Evolutionary conservation across 1,140 invertebrate species (phyloP), one percentile per base, ranked within the genome.

Genomic region (Drosophila tristis): DNA sequence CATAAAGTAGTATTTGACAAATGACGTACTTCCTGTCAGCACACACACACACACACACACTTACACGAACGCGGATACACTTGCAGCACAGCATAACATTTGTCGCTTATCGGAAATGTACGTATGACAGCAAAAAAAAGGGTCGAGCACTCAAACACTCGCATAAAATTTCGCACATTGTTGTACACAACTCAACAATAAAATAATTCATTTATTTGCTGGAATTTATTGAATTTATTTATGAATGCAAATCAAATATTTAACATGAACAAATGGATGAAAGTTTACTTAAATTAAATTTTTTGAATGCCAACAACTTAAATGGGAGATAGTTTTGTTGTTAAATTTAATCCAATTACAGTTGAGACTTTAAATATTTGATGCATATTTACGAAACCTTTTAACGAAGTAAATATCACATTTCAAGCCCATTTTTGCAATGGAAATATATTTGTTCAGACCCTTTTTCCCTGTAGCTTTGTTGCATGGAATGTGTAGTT

Each of bases 1-100:
- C 68, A 66, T 80, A 81, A 78, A 81, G 64, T 64, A 48, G 51
- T 68, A 57, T 80, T 80, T 85, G 80, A 84, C 76, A 84, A 85
- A 84, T 84, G 80, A 65, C 72, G 48, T 47, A 60, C 55, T 84
- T 84, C 76, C 80, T 72, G 65, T 76, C 61, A 72, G 49, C 55
- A 45, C n/a, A 66, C 23, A 45, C 26, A 64, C 50, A 45, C 25
- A 67, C 23, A 45, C 35, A 64, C 29, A 6, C 16, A 8, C 8
- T 16, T 1, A 16, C 16, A 16, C 16, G 16, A 57, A 61, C 15
- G 6, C 25, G 11, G 43, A 29, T 25, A 16, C 25, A 75, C n/a
- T 35, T 57, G 20, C 59, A 74, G 20, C 43, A 16, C 29, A 26
- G 61, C 54, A 20, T 13, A 59, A 31, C 65, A 71, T 43, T 50